These are phyloP conservation scores for Ailuropoda melanoleuca DNA, from an alignment of 2,113 vertebrate genomes.

Conservation along the genomic window DNA sequence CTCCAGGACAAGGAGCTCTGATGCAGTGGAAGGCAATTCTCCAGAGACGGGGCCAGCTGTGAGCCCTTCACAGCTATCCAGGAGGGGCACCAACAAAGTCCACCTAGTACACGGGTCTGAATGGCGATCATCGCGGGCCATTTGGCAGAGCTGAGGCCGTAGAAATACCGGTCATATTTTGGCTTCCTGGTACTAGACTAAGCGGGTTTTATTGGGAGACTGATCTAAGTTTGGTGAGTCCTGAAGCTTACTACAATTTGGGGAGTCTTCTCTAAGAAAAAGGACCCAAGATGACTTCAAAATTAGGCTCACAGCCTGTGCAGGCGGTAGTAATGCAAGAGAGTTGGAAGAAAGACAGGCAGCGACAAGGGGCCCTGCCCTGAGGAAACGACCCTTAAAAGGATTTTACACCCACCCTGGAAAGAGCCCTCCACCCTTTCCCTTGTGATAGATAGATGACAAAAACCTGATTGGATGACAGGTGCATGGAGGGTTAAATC, in stretches of 20 bases:
- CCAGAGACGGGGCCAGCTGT: not conserved
- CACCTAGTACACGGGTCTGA: not conserved
- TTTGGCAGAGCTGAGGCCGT: not conserved
- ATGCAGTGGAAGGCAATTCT: not conserved
- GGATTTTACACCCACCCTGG: not conserved
- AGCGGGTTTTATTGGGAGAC: not conserved
- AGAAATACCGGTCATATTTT: not conserved
- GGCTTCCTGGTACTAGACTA: not conserved
- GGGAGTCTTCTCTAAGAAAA: not conserved
- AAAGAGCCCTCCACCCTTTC: not conserved
- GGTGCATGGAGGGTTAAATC: not conserved
- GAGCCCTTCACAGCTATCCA: not conserved
- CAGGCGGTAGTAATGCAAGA: too few relatives aligned
- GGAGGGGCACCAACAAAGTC: not conserved
- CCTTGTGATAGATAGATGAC: not conserved
- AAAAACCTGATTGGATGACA: not conserved
- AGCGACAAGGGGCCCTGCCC: not conserved
- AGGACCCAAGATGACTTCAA: not conserved
- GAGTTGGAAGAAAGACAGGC: too few relatives aligned
- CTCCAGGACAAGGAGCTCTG: not conserved
- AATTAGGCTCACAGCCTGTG: not conserved
- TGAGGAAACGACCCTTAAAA: not conserved
- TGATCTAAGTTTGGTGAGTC: not conserved
- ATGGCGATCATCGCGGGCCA: not conserved
- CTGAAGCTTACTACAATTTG: not conserved